Base-by-base conservation (phyloP, 2,888 invertebrate species). In the Unio pictorum region DNA sequence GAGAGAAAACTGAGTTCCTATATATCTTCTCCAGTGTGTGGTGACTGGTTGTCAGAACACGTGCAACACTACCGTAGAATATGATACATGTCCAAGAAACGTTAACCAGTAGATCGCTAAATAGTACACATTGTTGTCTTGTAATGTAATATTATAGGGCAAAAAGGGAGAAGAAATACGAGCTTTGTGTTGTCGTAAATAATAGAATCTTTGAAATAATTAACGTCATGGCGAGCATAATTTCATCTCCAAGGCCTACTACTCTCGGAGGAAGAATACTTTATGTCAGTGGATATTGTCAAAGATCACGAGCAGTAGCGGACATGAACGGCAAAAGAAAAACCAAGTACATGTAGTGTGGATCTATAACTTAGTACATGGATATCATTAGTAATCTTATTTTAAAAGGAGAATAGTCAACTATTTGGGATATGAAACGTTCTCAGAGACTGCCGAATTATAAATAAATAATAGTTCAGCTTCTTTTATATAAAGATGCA, bases 291-390 rank as follows among this genome's bases (percentile, higher is more conserved):
- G 4, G 74, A 74, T 54, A 73, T 74, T 30, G 68, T 77, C 56
- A 58, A 73, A 45, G 77, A 77, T 60, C 34, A 74, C 0, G 54
- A 73, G 26, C 63, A 77, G 75, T 60, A 73, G 55, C 71, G 74
- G 20, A 63, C 70, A 58, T 77, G 77, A 75, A 77, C 72, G 54
- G 62, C 67, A n/a, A 75, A 77, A 59, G 74, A 77, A 61, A 77
- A 77, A 67, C 74, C 75, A 60, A 71, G 74, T 4, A 73, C 75
- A 60, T 70, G 74, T 4, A 73, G 28, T 60, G 77, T 7, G 75
- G 77, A 17, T 56, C 68, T 5, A 62, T 63, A 59, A 64, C 74
- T 5, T 73, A 73, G 64, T 73, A 71, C 26, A 74, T 73, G 60
- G 74, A 77, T 28, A 73, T 77, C 3, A 73, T 77, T 3, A 73